Evolutionary conservation across 2,113 vertebrate species (phyloP).

Genomic region (Corvus cornix): DNA sequence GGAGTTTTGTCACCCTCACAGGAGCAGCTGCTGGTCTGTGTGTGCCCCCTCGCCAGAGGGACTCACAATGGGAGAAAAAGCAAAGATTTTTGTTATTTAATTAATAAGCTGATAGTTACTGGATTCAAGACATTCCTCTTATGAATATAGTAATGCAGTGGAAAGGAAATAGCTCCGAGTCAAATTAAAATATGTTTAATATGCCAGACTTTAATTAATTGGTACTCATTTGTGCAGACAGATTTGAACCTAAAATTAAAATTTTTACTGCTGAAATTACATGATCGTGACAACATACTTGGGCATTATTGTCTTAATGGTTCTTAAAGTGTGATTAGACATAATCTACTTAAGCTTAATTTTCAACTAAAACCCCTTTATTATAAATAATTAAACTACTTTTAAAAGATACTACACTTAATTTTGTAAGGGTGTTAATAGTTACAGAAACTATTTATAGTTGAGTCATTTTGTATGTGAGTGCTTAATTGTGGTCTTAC

Average conservation of each 20-base stretch:
- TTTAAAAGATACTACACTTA: neutral
- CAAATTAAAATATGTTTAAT: neutral
- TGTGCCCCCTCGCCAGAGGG: neutral
- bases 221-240: neutral
- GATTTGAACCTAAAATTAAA: neutral
- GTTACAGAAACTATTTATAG: neutral
- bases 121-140: neutral
- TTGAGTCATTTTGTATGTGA: neutral
- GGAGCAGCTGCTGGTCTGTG: neutral
- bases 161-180: neutral
- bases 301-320: neutral
- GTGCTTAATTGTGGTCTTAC: neutral
- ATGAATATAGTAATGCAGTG: neutral
- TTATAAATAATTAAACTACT: neutral
- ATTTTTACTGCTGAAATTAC: neutral
- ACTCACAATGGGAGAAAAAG: neutral
- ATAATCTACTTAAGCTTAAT: neutral
- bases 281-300: neutral
- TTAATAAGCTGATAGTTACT: neutral
- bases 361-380: neutral
- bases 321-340: neutral
- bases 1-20: neutral
- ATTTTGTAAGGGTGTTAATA: neutral
- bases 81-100: neutral
- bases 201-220: neutral